phyloP scores from a whole-genome alignment of 2,113 vertebrate species.

The Chiloscyllium plagiosum region DNA sequence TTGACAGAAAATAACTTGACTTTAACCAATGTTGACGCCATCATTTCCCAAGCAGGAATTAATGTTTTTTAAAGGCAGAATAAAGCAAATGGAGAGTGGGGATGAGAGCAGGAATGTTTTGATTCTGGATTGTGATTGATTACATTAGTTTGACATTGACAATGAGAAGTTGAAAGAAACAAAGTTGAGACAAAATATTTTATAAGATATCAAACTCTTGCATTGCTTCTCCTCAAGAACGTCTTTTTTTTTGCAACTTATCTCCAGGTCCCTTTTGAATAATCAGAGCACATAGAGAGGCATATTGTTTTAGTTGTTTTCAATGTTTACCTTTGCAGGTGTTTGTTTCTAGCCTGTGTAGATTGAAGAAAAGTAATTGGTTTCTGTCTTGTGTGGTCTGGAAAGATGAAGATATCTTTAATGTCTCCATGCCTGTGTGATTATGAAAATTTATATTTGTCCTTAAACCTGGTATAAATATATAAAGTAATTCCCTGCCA shows the following conservation, averaged over 20 bases:
- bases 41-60: background rate
- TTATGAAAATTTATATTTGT: background rate
- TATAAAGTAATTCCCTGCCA: background rate
- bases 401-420: conserved; percentile 9
- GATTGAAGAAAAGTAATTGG: background rate
- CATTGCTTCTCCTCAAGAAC: background rate
- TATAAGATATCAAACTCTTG: background rate
- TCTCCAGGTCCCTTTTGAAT: background rate
- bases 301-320: background rate
- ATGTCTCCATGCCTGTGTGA: background rate
- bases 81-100: too few relatives aligned
- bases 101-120: background rate
- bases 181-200: background rate
- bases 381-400: background rate
- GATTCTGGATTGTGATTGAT: background rate
- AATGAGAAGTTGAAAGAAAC: background rate
- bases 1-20: conserved; percentile 29
- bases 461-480: background rate
- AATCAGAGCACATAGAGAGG: background rate
- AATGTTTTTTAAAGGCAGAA: background rate
- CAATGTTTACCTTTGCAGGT: conserved; percentile 2
- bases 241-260: background rate
- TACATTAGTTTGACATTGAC: background rate
- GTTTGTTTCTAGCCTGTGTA: background rate
- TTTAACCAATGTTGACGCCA: too few relatives aligned